Conservation (phyloP, 1,140 invertebrate genomes). For the Marisa cornuarietis region DNA sequence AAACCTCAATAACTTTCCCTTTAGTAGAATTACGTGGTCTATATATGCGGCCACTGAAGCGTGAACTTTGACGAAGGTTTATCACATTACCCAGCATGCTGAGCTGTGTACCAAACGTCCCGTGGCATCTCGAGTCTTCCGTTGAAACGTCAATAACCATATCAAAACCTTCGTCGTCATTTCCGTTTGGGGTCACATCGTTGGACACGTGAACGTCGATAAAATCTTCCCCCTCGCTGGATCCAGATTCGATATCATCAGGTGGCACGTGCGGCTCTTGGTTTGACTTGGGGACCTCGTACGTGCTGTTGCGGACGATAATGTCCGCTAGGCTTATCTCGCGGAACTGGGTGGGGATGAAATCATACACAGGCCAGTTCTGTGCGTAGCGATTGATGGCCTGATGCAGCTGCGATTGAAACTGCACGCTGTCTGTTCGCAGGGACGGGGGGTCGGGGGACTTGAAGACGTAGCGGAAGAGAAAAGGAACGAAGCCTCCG, state of each 20-base stretch:
- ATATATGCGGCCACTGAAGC: no score
- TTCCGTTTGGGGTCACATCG: neutral
- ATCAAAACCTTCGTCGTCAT: constrained; percentile 17
- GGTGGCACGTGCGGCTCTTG: neutral
- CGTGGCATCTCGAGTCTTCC: constrained; percentile 2
- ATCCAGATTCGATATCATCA: neutral
- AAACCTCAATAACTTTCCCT: no score
- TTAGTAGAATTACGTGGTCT: no score
- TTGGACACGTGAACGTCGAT: neutral
- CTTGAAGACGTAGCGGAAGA: constrained; percentile 47
- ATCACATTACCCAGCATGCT: no score
- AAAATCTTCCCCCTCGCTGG: neutral
- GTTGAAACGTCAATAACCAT: constrained; percentile 30
- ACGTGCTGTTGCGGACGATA: neutral
- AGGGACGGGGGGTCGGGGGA: constrained; percentile 24
- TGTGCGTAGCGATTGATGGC: constrained; percentile 42
- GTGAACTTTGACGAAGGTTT: no score
- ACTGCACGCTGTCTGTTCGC: constrained; percentile 45
- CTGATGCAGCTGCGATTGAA: constrained; percentile 39
- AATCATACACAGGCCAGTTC: constrained; percentile 47
- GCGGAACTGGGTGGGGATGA: constrained; percentile 26
- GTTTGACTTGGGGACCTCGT: neutral
- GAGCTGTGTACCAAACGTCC: neutral
- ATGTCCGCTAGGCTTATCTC: neutral
- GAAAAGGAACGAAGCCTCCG: constrained; percentile 50